Base-by-base conservation (phyloP, 2,113 vertebrate genomes). In the Prochilodus magdalenae region DNA sequence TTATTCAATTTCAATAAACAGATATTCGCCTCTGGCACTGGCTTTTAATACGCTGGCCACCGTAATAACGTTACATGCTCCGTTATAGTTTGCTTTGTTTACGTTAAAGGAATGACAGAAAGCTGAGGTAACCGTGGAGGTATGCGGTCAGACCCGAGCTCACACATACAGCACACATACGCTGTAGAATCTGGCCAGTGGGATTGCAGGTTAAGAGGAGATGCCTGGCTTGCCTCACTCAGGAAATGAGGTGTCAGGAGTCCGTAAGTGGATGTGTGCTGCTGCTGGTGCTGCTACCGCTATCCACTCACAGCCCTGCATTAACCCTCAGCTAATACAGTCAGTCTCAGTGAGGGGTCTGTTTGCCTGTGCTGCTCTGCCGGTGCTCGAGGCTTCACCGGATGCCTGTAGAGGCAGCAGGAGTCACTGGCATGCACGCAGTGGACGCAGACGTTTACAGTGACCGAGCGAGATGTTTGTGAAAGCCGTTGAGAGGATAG, bases 231-330 rank as follows among this genome's bases (percentile, higher is more conserved):
- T 75, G 82, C 79, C 81, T 92, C 88, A 88, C 47, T 72, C 86
- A 88, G 89, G 88, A 91, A 90, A 86, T 84, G 72, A 89, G 81
- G 72, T 88, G 86, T 90, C 90, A 87, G 13, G 75, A 86, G 79
- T 44, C 77, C 79, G 55, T 67, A 86, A 90, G 90, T 89, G 88
- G 63, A 82, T 67, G 51, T 83, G 85, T 88, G 69, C 87, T 83
- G 81, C 86, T 82, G 87, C 7, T 36, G 69, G 86, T 83, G 81
- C 86, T 82, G 87, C 7, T 36, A 7, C 84, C 80, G 87, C 77
- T 73, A 69, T 83, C 83, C 79, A 82, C 79, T 85, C 80, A 57
- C 40, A 90, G 81, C 65, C 62, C 81, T 82, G 33, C 36, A n/a
- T 22, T 15, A 79, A 44, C 67, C 10, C 49, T 44, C 14, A 70